Evolutionary conservation across 2,888 invertebrate genomes (phyloP).

Genomic region (Monopis laevigella): DNA sequence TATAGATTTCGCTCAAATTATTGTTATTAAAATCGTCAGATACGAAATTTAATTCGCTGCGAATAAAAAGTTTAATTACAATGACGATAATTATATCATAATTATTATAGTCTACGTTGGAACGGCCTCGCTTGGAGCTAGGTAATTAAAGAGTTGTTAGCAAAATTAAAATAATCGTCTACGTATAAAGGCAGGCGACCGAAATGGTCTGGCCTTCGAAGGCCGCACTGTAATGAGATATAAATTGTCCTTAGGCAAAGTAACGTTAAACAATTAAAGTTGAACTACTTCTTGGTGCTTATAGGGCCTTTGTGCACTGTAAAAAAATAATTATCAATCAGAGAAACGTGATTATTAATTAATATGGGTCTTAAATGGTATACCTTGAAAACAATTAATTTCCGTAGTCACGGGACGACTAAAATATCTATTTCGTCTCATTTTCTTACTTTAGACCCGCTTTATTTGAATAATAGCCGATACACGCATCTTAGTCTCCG

Average conservation of each 20-base stretch:
- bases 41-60: constrained; percentile 5
- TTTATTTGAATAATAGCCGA: too few relatives aligned
- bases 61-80: constrained; percentile 11
- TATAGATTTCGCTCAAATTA: constrained; percentile 4
- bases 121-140: constrained; percentile 28
- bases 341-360: too few relatives aligned
- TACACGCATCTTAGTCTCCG: too few relatives aligned
- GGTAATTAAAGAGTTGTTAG: constrained; percentile 64
- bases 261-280: constrained; percentile 12
- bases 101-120: constrained; percentile 20
- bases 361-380: too few relatives aligned
- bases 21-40: constrained; percentile 9
- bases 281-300: too few relatives aligned
- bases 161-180: constrained; percentile 59
- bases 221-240: constrained; percentile 56
- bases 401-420: too few relatives aligned
- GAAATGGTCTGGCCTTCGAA: constrained; percentile 37
- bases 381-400: too few relatives aligned
- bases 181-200: constrained; percentile 28
- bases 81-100: constrained; percentile 8
- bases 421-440: too few relatives aligned
- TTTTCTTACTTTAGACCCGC: too few relatives aligned
- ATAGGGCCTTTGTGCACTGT: too few relatives aligned
- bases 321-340: too few relatives aligned
- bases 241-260: constrained; percentile 58